Conservation (phyloP, 2,797 vertebrate species). For the Eulemur rubriventer region DNA sequence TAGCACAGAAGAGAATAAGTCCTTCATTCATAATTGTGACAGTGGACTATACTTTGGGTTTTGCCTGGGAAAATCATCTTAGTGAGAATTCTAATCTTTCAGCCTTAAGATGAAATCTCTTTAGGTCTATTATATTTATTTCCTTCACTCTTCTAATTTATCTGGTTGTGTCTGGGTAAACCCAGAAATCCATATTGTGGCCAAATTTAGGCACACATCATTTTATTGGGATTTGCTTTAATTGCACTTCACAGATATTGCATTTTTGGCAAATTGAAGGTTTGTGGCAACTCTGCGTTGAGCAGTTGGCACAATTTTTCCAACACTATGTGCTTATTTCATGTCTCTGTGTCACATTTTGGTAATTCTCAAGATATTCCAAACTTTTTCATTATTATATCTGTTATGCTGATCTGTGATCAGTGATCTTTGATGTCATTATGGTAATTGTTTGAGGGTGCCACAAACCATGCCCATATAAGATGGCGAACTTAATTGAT, state of each 20-base stretch:
- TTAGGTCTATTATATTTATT: conserved; percentile 8
- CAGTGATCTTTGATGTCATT: neutral
- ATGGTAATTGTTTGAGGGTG: neutral
- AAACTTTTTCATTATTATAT: neutral
- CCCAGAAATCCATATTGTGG: neutral
- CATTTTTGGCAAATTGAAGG: neutral
- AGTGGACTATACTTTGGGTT: conserved; percentile 63
- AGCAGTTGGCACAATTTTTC: neutral
- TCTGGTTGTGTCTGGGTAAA: neutral
- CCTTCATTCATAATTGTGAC: conserved; percentile 55
- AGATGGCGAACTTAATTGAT: neutral
- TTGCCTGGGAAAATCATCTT: conserved; percentile 59
- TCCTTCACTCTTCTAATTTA: conserved; percentile 14
- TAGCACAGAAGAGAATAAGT: conserved; percentile 59
- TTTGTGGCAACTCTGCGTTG: neutral
- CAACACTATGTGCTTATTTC: neutral
- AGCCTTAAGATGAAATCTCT: conserved; percentile 45
- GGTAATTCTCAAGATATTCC: neutral
- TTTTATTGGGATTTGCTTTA: neutral
- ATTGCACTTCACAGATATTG: neutral
- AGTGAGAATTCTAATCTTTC: conserved; percentile 59
- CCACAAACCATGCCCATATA: neutral
- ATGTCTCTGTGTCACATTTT: neutral
- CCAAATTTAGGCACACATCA: neutral
- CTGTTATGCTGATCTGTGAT: neutral